These are phyloP conservation scores for Conchocele bisecta DNA, from an alignment of 2,888 invertebrate genomes.

Conservation along the genomic window DNA sequence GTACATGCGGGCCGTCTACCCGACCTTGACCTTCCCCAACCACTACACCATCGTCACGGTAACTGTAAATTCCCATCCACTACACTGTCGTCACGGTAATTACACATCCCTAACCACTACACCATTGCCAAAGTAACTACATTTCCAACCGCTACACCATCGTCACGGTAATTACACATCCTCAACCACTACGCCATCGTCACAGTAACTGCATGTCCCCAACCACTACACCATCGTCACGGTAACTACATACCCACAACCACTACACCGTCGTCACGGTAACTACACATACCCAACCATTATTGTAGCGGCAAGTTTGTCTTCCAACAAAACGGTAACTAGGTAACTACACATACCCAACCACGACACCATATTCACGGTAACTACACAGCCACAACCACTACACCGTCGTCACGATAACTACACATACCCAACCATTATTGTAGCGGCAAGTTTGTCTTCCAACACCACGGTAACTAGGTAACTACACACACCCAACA, in stretches of 20 bases:
- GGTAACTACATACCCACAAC: slow-evolving; percentile 76
- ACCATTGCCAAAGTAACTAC: slow-evolving; percentile 77
- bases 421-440: too few relatives aligned
- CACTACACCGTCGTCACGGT: too few relatives aligned
- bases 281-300: too few relatives aligned
- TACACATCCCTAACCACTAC: slow-evolving; percentile 67
- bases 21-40: slow-evolving; percentile 79
- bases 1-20: slow-evolving; percentile 77
- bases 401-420: too few relatives aligned
- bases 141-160: slow-evolving; percentile 77
- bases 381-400: slow-evolving; percentile 78
- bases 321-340: too few relatives aligned
- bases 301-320: too few relatives aligned
- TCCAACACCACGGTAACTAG: too few relatives aligned
- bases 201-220: too few relatives aligned
- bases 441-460: too few relatives aligned
- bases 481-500: slow-evolving; percentile 71
- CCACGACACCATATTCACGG: slow-evolving; percentile 76
- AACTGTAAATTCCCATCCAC: slow-evolving; percentile 23
- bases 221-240: slow-evolving; percentile 78
- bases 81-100: not conserved
- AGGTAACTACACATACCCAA: slow-evolving; percentile 71
- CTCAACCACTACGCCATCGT: too few relatives aligned
- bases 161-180: too few relatives aligned
- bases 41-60: slow-evolving; percentile 79